phyloP scores from a whole-genome alignment of 2,888 invertebrate genomes.

The Ametastegia equiseti region DNA sequence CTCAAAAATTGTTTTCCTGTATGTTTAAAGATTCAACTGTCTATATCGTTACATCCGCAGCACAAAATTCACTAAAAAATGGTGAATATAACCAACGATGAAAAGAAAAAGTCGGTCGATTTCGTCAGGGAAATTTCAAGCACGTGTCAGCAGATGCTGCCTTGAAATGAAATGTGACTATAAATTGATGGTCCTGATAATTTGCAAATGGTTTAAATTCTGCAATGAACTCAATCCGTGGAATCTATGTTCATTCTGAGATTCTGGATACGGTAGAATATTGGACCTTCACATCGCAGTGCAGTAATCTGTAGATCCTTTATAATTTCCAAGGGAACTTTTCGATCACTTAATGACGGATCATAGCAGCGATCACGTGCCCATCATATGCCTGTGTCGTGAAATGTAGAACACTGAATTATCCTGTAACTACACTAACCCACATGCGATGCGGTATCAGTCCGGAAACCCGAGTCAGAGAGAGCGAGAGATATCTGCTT shows the following conservation, averaged over 20 bases:
- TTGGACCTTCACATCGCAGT: neutral
- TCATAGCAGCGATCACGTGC: too few relatives aligned
- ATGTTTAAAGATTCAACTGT: too few relatives aligned
- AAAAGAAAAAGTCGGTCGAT: too few relatives aligned
- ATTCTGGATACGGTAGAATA: neutral
- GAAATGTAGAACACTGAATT: neutral
- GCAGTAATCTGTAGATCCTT: neutral
- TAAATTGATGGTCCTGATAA: neutral
- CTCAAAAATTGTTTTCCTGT: too few relatives aligned
- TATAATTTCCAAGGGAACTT: neutral
- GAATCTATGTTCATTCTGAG: neutral
- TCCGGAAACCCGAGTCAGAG: neutral
- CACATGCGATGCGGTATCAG: neutral
- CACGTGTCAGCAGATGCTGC: too few relatives aligned
- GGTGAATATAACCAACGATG: too few relatives aligned
- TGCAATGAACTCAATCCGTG: neutral
- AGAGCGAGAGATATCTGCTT: neutral
- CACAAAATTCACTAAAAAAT: too few relatives aligned
- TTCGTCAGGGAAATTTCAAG: too few relatives aligned
- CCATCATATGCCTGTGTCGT: neutral
- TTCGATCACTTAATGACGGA: neutral
- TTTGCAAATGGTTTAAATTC: neutral
- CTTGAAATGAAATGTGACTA: too few relatives aligned
- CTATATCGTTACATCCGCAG: too few relatives aligned
- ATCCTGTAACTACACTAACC: neutral